Evolutionary conservation across 2,888 invertebrate genomes (phyloP), one percentile per base, ranked within the genome.

Genomic region (Agrotis exclamationis): DNA sequence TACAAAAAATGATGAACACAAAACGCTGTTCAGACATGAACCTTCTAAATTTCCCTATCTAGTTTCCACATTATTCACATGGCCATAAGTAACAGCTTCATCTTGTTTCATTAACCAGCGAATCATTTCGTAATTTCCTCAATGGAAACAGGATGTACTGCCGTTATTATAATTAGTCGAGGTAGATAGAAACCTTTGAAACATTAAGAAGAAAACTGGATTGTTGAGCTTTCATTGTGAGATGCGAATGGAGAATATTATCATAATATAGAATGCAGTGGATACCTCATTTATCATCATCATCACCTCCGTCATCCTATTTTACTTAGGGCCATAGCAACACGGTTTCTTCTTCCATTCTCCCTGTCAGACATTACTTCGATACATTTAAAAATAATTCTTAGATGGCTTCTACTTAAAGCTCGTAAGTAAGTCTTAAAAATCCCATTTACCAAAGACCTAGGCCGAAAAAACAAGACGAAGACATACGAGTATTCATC

Each of bases 61-160:
- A 0, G 14, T 70, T 54, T 63, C 65, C 24, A 47, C 54, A 51
- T 14, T 53, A 47, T 54, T 59, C 50, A 76, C 59, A 70, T 50
- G 33, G 1, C 39, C 78, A 77, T 66, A 81, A 50, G 63, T 67
- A 77, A 68, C 77, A 60, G 48, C 53, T 76, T 59, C 60, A 72
- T 51, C 56, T 65, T 39, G 39, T 73, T 66, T 65, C 54, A 82
- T 78, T 78, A 74, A 63, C 54, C 70, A 70, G 66, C 18, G 58
- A 78, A 74, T 82, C 16, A 74, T 79, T 80, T 82, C 59, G 79
- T 80, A 74, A 74, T 82, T 82, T 82, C 70, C 79, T 79, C 64
- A 57, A 44, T 64, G 54, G 45, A 69, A 69, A 66, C 79, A 74
- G 80, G 80, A 82, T 79, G 79, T 44, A 1, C 6, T 51, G 14